Base-by-base conservation (phyloP, 2,797 vertebrate genomes). In the Ctenosaura bakeri region DNA sequence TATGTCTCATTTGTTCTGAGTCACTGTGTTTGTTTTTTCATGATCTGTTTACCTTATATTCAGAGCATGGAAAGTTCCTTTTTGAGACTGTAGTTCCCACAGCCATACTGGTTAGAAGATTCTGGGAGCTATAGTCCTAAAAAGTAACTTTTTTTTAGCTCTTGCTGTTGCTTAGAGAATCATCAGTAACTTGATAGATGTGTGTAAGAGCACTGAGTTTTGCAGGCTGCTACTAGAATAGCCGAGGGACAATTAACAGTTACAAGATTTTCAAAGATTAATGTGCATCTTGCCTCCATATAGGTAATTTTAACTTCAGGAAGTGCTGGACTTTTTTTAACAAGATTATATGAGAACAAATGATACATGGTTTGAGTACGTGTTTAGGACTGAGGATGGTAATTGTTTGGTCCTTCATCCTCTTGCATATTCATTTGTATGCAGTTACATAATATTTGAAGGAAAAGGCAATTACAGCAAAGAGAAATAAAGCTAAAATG, bases 11-110 rank as follows among this genome's bases (percentile, higher is more conserved):
- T 71, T 88, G 14, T 81, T 56, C 54, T 78, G 35, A 32, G 22
- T 50, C 56, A 26, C 26, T 52, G 32, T 79, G 32, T 54, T 88
- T 71, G 35, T 22, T 56, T 42, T 82, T 62, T 82, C 16, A 38
- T 88, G n/a, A 73, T 64, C 71, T 81, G 86, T 88, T 64, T 90
- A 50, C 56, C 87, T 88, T 4, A 62, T 82, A 86, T 83, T 32
- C 74, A 83, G 78, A 74, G 29, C 86, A 71, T 89, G 66, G 66
- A 69, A 69, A 69, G 66, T 29, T 56, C 3, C 56, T 52, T 52
- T 69, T 69, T 32, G 1, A 69, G 66, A 13, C 66, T 13, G 13
- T 3, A 69, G 26, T 69, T 69, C 2, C 1, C 29, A 32, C 32
- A 69, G 32, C 12, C 29, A 32, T 69, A 2, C 66, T 69, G 29